phyloP scores from a whole-genome alignment of 2,888 invertebrate species.

The Octonoba sinensis region DNA sequence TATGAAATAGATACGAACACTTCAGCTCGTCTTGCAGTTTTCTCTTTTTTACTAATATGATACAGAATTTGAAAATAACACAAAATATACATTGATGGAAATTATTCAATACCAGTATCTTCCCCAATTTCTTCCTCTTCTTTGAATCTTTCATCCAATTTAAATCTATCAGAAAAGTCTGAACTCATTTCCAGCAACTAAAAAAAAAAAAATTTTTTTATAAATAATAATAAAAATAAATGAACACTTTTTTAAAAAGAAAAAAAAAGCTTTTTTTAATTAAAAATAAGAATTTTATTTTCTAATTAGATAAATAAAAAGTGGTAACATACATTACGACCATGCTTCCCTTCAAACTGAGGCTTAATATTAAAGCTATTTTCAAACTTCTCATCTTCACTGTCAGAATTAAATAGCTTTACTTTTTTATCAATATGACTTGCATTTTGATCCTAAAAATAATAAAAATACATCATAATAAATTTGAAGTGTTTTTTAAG shows the following conservation, averaged over 20 bases:
- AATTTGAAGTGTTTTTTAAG: no score
- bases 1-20: no score
- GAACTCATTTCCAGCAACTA: constrained; percentile 38
- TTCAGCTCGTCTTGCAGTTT: no score
- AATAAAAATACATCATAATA: background rate
- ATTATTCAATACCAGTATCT: no score
- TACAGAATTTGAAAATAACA: no score
- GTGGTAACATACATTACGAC: constrained; percentile 14
- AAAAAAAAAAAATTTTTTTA: constrained; percentile 8
- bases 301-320: background rate
- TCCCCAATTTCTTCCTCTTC: background rate
- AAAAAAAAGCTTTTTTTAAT: background rate
- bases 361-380: constrained; percentile 33
- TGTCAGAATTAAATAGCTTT: constrained; percentile 49
- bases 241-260: background rate
- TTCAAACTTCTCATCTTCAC: constrained; percentile 26
- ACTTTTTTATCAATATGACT: constrained; percentile 16
- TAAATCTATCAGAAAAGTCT: constrained; percentile 37
- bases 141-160: constrained; percentile 55
- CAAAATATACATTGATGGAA: no score
- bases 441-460: background rate
- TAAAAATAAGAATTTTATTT: background rate
- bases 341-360: constrained; percentile 49
- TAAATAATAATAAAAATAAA: background rate
- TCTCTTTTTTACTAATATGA: no score